Conservation (phyloP, 2,113 vertebrate genomes). For the Prochilodus magdalenae region DNA sequence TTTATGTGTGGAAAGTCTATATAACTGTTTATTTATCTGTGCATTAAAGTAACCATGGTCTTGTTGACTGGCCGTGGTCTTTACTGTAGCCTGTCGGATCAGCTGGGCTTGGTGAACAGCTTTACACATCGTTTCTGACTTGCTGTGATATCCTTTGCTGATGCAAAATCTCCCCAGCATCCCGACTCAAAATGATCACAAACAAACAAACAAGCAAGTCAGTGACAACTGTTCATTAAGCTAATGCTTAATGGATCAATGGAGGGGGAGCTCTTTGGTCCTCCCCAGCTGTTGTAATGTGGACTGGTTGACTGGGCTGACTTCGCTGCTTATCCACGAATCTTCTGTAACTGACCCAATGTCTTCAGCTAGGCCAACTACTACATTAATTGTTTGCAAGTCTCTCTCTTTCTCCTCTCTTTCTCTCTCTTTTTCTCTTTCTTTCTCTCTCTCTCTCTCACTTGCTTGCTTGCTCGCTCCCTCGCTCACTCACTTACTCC, state of each 20-base stretch:
- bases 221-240: slow-evolving; percentile 73
- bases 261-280: slow-evolving; percentile 64
- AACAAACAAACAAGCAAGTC: slow-evolving; percentile 71
- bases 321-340: slow-evolving; percentile 14
- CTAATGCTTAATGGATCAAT: slow-evolving; percentile 75
- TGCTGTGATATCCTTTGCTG: neutral
- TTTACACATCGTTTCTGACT: neutral
- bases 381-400: slow-evolving; percentile 26
- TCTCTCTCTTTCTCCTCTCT: neutral
- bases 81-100: neutral
- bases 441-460: neutral
- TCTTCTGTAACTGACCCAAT: slow-evolving; percentile 40
- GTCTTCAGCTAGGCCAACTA: slow-evolving; percentile 34
- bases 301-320: slow-evolving; percentile 9
- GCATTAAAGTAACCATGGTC: neutral
- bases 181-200: slow-evolving; percentile 60
- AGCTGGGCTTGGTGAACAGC: neutral
- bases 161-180: neutral
- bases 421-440: neutral
- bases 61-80: neutral
- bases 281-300: slow-evolving; percentile 18
- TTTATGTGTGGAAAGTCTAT: neutral
- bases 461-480: neutral
- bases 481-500: neutral
- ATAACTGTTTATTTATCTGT: slow-evolving; percentile 18